A percentile compares a stretch with the other conserved stretches of the same genome.
Evolutionary conservation across 2,113 vertebrate genomes (phyloP).

Genomic region (Callochromis pleurospilus): DNA sequence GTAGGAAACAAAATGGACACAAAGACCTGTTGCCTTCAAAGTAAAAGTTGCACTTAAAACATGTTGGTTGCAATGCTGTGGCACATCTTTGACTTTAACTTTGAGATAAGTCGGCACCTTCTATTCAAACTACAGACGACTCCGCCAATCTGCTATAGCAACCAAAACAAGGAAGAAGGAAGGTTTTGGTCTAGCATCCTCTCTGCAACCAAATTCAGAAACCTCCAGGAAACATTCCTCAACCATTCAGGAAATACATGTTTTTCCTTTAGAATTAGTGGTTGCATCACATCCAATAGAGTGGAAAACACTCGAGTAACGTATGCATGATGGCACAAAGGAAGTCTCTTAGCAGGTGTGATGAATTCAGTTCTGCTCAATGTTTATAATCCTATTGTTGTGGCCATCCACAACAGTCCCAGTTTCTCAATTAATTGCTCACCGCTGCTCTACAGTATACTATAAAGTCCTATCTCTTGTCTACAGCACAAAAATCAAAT

Average conservation of each 20-base stretch:
- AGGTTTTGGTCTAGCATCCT: neutral
- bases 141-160: neutral
- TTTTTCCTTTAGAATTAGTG: neutral
- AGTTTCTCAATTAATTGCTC: neutral
- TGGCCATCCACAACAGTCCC: neutral
- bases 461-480: neutral
- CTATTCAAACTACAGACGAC: neutral
- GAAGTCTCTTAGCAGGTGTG: neutral
- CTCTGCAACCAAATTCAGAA: neutral
- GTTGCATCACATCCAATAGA: neutral
- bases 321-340: neutral
- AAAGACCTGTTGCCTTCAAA: neutral
- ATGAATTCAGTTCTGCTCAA: neutral
- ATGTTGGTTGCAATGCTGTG: neutral
- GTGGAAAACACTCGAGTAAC: neutral
- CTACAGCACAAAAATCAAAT: neutral
- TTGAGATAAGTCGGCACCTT: neutral
- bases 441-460: accelerated
- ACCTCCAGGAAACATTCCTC: neutral
- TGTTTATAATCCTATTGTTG: neutral
- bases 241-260: neutral
- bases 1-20: neutral
- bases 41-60: neutral
- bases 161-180: neutral
- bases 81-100: neutral